Evolutionary conservation across 2,888 invertebrate species (phyloP), one percentile per base, ranked within the genome.

Genomic region (Adelognathus sp.): DNA sequence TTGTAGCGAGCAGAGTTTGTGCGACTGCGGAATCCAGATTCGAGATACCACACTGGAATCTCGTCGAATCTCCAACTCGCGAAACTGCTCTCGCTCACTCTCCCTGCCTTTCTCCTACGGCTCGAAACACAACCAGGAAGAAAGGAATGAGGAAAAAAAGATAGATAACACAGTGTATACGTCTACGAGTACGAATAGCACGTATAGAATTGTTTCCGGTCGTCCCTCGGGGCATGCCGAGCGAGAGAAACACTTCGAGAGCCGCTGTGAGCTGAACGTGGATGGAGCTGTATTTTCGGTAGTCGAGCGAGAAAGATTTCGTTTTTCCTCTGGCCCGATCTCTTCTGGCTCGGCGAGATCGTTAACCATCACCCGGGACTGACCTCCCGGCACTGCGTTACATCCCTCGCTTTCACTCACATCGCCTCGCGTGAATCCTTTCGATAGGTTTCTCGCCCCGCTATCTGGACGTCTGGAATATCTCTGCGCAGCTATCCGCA

Each of bases 351-450:
- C 11, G 54, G 31, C 16, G 60, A 61, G 79, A 81, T 86, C 85
- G 87, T 87, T 87, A 86, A 85, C 81, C 81, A 84, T 77, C 85
- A 77, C 83, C 80, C 77, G 81, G 80, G 84, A 85, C 82, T 85
- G 83, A 83, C 83, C 85, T 81, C 76, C 75, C 73, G 41, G 21
- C 21, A 33, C 61, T 58, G 61, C 41, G 41, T 52, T 60, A 21
- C 21, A n/a, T 72, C 14, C 31, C 9, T 73, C 67, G 31, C 61
- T 73, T 56, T 46, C 73, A 29, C 46, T 78, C 77, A 58, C 18
- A 50, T 44, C 44, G 50, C 46, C 39, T 5, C 16, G 18, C n/a
- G n/a, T n/a, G 54, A 61, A 39, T 56, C 60, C 61, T 61, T 52
- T 24, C 36, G 63, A 72, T 61, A 29, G 73, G 31, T 58, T 69